These are phyloP conservation scores for Chelidonichthys spinosus DNA, from an alignment of 2,797 vertebrate species.

Conservation along the genomic window DNA sequence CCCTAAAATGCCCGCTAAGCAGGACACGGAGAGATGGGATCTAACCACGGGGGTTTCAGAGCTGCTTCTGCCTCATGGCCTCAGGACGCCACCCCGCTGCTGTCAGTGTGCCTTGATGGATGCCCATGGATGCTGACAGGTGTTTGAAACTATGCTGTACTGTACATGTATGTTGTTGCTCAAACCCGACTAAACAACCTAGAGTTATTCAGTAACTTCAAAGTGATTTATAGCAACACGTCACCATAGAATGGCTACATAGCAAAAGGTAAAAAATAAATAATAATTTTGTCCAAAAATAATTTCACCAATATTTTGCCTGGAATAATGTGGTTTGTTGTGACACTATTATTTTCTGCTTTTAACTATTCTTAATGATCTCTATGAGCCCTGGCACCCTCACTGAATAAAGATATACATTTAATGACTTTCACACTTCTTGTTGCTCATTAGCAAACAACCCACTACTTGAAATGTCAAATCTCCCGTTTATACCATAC, in stretches of 20 bases:
- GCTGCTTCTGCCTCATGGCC: slow-evolving; percentile 45
- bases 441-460: slow-evolving; percentile 32
- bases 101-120: slow-evolving; percentile 56
- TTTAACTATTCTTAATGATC: neutral
- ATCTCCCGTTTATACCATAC: slow-evolving; percentile 34
- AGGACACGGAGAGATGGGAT: slow-evolving; percentile 42
- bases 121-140: slow-evolving; percentile 54
- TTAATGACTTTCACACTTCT: slow-evolving; percentile 21
- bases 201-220: no score
- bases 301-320: neutral
- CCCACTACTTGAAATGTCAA: slow-evolving; percentile 31
- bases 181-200: neutral
- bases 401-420: slow-evolving; percentile 10
- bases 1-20: slow-evolving; percentile 56
- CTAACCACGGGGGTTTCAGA: slow-evolving; percentile 48
- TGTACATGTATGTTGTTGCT: neutral
- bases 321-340: neutral
- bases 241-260: no score
- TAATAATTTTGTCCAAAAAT: no score
- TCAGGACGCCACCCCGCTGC: slow-evolving; percentile 47
- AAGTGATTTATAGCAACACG: no score
- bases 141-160: slow-evolving; percentile 15
- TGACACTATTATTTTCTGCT: neutral
- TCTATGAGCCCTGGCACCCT: neutral
- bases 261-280: no score